Percentiles rank a stretch among this genome's conserved stretches.
phyloP scores from a whole-genome alignment of 2,113 vertebrate genomes.

The Channa argus region DNA sequence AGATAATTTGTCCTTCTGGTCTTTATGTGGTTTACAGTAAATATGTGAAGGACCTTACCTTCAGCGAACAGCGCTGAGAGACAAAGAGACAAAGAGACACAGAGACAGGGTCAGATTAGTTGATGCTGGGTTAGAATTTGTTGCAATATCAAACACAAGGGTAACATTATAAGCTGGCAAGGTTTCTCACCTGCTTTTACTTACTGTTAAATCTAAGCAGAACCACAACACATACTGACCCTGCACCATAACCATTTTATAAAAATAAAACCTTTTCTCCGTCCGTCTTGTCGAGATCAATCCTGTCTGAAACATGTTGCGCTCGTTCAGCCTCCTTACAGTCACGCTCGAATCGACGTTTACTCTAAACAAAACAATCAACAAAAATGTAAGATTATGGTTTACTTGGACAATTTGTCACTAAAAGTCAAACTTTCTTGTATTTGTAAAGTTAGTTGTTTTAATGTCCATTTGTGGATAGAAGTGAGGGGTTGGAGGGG shows the following conservation, averaged over 20 bases:
- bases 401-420: too few species aligned
- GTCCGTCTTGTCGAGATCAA: constrained; percentile 95
- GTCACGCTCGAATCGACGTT: constrained; percentile 93
- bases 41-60: constrained; percentile 64
- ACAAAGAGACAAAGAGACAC: not conserved
- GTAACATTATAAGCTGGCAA: too few species aligned
- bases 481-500: not conserved
- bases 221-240: not conserved
- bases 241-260: not conserved
- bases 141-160: not conserved
- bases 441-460: too few species aligned
- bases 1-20: too few species aligned
- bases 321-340: constrained; percentile 97
- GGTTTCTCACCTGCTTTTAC: too few species aligned
- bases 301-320: constrained; percentile 93
- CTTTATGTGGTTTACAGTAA: too few species aligned
- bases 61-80: constrained; percentile 80
- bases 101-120: not conserved
- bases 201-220: not conserved
- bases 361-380: constrained; percentile 74
- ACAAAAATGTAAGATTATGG: not conserved
- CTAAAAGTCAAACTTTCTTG: too few species aligned
- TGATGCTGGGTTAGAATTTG: not conserved
- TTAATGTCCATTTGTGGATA: too few species aligned
- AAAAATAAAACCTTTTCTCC: constrained; percentile 89